phyloP scores from a whole-genome alignment of 2,888 invertebrate species.

The Perdita meconis region DNA sequence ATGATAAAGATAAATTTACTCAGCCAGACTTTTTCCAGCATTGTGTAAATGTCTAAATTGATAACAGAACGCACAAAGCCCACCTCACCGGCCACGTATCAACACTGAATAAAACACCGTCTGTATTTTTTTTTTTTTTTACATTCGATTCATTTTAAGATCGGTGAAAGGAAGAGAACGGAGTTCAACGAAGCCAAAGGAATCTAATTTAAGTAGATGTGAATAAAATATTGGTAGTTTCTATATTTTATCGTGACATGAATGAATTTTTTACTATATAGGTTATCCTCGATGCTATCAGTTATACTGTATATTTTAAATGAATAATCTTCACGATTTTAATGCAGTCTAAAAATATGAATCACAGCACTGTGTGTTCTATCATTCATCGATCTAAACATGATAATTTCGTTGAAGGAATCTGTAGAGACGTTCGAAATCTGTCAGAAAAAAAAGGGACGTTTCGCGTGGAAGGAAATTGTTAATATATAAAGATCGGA shows the following conservation, averaged over 20 bases:
- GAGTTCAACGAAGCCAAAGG: not conserved
- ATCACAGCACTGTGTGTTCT: no score
- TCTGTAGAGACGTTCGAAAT: slow-evolving; percentile 13
- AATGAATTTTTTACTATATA: not conserved
- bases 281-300: slow-evolving; percentile 23
- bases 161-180: not conserved
- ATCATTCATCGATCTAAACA: slow-evolving; percentile 7
- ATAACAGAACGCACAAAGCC: slow-evolving; percentile 8
- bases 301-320: not conserved
- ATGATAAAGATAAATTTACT: slow-evolving; percentile 59
- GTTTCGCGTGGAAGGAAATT: slow-evolving; percentile 27
- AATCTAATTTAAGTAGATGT: no score
- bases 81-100: slow-evolving; percentile 56
- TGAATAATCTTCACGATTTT: not conserved
- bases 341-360: not conserved
- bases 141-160: not conserved
- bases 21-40: slow-evolving; percentile 36
- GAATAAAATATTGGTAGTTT: not conserved
- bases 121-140: slow-evolving; percentile 16
- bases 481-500: slow-evolving; percentile 48
- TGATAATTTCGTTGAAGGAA: slow-evolving; percentile 4
- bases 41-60: slow-evolving; percentile 21
- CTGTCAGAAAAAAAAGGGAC: slow-evolving; percentile 10
- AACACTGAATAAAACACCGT: not conserved
- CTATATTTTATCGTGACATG: not conserved